Base-by-base conservation (phyloP, 2,797 vertebrate genomes). In the Notolepis coatsorum region DNA sequence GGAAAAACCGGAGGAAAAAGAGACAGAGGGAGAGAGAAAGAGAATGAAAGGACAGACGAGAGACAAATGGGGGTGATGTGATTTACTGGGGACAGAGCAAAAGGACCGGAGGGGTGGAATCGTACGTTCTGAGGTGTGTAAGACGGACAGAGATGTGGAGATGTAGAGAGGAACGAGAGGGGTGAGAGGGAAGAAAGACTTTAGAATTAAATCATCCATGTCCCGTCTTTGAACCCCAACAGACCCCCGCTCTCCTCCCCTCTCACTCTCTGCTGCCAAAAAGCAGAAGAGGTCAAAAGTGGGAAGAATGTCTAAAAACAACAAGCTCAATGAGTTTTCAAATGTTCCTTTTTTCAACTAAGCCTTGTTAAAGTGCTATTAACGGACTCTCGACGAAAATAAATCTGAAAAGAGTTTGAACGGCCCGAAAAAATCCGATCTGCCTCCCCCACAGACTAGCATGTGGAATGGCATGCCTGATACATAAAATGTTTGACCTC, bases 381-480 rank as follows among this genome's bases (percentile, higher is more conserved):
- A 91, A 90, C 88, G 90, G 82, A 85, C 76, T 71, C 57, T 37
- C n/a, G 76, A 77, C 88, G 58, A 86, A 90, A 91, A 87, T 82
- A 86, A 87, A 89, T 68, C 72, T 24, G 61, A 82, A 82, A 82
- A 80, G 54, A 62, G 65, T 60, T 84, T 58, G 84, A 74, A 71
- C 76, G n/a, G 77, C 74, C 75, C 27, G 28, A 85, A 86, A 79
- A 85, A 85, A 75, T 77, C 57, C 72, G 74, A 61, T 53, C 42
- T 61, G 38, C 80, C 66, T 80, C 67, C 75, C 62, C 69, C 66
- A 37, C 52, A 51, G 28, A 46, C 38, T 76, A 64, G 48, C 59
- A 38, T 75, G 41, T 30, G 47, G 51, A 81, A 80, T 24, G 69
- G 61, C 45, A 73, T 70, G 78, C 68, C 58, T 28, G 53, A 72